These are phyloP conservation scores for Therioaphis trifolii DNA, from an alignment of 2,888 invertebrate genomes.

Conservation along the genomic window DNA sequence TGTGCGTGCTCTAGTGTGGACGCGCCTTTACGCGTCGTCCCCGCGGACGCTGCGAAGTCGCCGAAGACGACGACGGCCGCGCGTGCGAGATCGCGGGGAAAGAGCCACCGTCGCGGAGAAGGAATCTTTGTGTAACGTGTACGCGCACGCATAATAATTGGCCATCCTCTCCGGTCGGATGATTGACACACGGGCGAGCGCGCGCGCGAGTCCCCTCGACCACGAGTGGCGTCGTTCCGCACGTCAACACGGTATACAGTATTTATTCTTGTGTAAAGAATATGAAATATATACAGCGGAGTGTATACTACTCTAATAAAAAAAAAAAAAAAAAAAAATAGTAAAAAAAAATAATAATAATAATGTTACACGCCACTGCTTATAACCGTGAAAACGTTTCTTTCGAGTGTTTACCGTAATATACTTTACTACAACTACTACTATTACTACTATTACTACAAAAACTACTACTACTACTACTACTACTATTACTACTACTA, in stretches of 20 bases:
- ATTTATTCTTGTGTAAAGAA: neutral
- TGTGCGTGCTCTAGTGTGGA: too few relatives aligned
- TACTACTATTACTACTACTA: slow-evolving; percentile 10
- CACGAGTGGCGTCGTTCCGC: slow-evolving; percentile 39
- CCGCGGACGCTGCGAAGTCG: too few relatives aligned
- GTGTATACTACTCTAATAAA: slow-evolving; percentile 19
- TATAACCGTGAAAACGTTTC: slow-evolving; percentile 54
- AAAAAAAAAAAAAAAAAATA: slow-evolving; percentile 20
- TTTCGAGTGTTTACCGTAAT: slow-evolving; percentile 39
- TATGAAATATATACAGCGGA: neutral
- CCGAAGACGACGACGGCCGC: neutral
- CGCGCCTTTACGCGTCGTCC: too few relatives aligned
- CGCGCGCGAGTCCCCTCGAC: slow-evolving; percentile 35
- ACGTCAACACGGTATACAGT: slow-evolving; percentile 34
- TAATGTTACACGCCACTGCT: slow-evolving; percentile 25
- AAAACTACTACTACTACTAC: neutral
- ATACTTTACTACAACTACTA: neutral
- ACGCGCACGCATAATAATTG: slow-evolving; percentile 48
- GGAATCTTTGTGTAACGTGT: too few relatives aligned
- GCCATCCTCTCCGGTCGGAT: slow-evolving; percentile 23
- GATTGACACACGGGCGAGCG: slow-evolving; percentile 32
- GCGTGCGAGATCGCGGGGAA: too few relatives aligned
- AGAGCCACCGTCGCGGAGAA: too few relatives aligned
- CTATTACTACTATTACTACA: slow-evolving; percentile 11
- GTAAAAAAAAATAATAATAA: slow-evolving; percentile 38